A percentile compares a stretch with the other conserved stretches of the same genome.
Conservation (phyloP, 2,888 invertebrate genomes). For the Automeris io region DNA sequence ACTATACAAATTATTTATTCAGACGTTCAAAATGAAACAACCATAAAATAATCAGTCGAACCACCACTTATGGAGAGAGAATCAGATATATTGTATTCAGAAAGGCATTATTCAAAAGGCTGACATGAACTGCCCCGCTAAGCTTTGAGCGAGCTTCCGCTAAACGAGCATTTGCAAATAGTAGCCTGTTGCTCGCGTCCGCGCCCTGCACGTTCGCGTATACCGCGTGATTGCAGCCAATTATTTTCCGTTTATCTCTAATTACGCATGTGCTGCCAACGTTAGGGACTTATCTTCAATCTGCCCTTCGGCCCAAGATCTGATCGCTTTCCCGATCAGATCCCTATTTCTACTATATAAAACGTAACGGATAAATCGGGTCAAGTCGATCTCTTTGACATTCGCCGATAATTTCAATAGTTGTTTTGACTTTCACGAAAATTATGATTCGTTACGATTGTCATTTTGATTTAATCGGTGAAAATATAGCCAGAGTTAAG, state of each 20-base stretch:
- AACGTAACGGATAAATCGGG: slow-evolving; percentile 53
- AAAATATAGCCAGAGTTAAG: slow-evolving; percentile 33
- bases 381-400: slow-evolving; percentile 22
- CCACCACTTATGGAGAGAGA: background rate
- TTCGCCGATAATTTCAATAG: slow-evolving; percentile 25
- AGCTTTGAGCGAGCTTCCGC: background rate
- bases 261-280: slow-evolving; percentile 75
- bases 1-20: too few relatives aligned
- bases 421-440: slow-evolving; percentile 34
- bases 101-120: slow-evolving; percentile 1
- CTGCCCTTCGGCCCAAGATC: slow-evolving; percentile 73
- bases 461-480: slow-evolving; percentile 43
- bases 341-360: slow-evolving; percentile 55
- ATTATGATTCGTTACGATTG: slow-evolving; percentile 37
- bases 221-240: slow-evolving; percentile 72
- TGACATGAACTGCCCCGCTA: background rate
- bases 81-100: background rate
- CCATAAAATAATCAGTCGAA: too few relatives aligned
- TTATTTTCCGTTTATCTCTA: slow-evolving; percentile 77
- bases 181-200: slow-evolving; percentile 42
- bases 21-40: too few relatives aligned
- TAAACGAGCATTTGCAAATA: background rate
- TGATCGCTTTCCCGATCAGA: slow-evolving; percentile 68
- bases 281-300: slow-evolving; percentile 64
- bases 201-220: slow-evolving; percentile 58